Conservation (phyloP, 2,113 vertebrate genomes). For the Poeciliopsis retropinna region DNA sequence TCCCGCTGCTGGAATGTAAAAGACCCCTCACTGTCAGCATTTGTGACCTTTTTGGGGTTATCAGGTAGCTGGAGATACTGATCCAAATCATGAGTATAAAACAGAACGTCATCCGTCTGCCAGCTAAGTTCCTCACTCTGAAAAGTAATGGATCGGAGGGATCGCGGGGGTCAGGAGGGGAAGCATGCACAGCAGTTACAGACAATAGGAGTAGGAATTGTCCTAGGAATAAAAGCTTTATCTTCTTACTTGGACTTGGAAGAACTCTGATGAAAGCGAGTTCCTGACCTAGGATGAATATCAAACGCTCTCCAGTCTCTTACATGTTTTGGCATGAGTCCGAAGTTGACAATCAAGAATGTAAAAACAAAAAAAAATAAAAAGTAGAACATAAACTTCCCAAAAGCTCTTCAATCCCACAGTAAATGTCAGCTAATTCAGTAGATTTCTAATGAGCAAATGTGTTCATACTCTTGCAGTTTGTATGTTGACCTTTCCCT, state of each 20-base stretch:
- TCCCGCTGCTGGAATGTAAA: slow-evolving; percentile 52
- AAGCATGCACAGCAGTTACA: slow-evolving; percentile 40
- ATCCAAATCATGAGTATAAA: slow-evolving; percentile 16
- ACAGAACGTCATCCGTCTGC: slow-evolving; percentile 48
- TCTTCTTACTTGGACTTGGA: slow-evolving; percentile 20
- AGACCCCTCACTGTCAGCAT: slow-evolving; percentile 28
- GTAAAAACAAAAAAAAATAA: neutral
- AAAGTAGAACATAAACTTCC: neutral
- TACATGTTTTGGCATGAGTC: neutral
- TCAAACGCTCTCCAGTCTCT: neutral
- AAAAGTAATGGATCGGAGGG: slow-evolving; percentile 37
- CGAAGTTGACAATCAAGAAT: neutral
- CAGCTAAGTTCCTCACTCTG: slow-evolving; percentile 18
- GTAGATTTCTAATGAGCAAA: neutral
- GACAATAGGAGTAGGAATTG: slow-evolving; percentile 67
- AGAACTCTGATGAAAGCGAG: slow-evolving; percentile 39
- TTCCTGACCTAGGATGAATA: slow-evolving; percentile 20
- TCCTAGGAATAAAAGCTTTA: slow-evolving; percentile 43
- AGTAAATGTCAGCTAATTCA: neutral
- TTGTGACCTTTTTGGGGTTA: slow-evolving; percentile 11
- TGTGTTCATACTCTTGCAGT: neutral
- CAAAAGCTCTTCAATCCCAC: neutral
- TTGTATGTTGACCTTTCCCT: neutral
- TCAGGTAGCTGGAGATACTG: slow-evolving; percentile 24
- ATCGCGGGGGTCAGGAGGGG: slow-evolving; percentile 27